Percentiles rank a stretch among this genome's conserved stretches.
phyloP scores from a whole-genome alignment of 2,888 invertebrate species.

The Sesia bembeciformis region DNA sequence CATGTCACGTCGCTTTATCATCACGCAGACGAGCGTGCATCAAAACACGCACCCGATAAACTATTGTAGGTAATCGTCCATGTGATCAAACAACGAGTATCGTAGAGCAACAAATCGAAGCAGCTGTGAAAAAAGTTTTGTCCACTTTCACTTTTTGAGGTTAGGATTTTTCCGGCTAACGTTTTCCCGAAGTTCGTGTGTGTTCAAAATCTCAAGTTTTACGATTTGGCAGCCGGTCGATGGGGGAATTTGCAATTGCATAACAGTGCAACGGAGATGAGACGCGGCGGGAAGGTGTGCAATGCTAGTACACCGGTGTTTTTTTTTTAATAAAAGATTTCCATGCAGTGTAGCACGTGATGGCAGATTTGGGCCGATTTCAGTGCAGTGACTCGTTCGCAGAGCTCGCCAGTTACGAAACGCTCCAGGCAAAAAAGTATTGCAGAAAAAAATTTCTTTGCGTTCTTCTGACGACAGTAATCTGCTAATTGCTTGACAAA shows the following conservation, averaged over 20 bases:
- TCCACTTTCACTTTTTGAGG: conserved; percentile 36
- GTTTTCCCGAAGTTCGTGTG: conserved; percentile 32
- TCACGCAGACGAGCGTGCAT: conserved; percentile 27
- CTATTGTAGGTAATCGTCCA: conserved; percentile 41
- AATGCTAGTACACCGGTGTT: conserved; percentile 33
- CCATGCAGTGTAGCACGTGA: conserved; percentile 35
- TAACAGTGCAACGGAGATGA: conserved; percentile 60
- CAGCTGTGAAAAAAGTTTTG: conserved; percentile 12
- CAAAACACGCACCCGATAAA: conserved; percentile 49
- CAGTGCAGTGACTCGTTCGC: conserved; percentile 41
- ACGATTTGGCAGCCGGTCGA: conserved; percentile 40
- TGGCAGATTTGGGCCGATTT: conserved; percentile 45
- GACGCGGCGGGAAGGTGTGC: conserved; percentile 49
- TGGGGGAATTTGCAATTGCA: conserved; percentile 44
- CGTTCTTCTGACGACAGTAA: conserved; percentile 45
- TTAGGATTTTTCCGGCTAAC: conserved; percentile 41
- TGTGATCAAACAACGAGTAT: conserved; percentile 39
- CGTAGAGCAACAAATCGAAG: conserved; percentile 34
- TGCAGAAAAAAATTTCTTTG: conserved; percentile 43
- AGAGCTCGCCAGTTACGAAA: conserved; percentile 48
- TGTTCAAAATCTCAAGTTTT: conserved; percentile 29
- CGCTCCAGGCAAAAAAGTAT: conserved; percentile 45
- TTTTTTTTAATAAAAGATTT: conserved; percentile 26
- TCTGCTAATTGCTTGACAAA: conserved; percentile 54
- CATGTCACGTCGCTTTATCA: conserved; percentile 34